Conservation (phyloP, 2,888 invertebrate species). For the Macrophya annulata region DNA sequence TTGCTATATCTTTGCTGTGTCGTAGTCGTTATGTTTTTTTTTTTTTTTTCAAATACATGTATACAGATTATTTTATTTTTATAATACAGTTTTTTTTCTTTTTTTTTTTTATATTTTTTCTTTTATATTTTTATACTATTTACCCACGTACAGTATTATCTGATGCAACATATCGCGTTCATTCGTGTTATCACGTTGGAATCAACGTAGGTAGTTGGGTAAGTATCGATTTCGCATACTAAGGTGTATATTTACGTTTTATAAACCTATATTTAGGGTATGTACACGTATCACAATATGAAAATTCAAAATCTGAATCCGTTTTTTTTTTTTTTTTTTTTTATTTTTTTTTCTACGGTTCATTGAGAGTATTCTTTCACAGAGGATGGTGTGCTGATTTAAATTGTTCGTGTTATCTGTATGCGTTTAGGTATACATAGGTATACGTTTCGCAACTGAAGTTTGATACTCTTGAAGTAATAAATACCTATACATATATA, state of each 20-base stretch:
- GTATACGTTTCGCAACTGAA: not conserved
- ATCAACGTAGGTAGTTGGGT: not conserved
- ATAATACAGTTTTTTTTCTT: not conserved
- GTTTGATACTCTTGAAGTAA: slow-evolving; percentile 4
- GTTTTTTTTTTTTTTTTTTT: not conserved
- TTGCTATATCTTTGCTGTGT: slow-evolving; percentile 21
- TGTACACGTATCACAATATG: not conserved
- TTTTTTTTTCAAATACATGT: not conserved
- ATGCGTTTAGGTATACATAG: not conserved
- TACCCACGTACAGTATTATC: not conserved
- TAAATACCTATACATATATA: not conserved
- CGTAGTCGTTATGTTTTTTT: not conserved
- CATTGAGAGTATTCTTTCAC: not conserved
- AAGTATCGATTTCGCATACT: slow-evolving; percentile 4
- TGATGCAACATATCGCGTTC: not conserved
- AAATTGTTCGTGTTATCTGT: not conserved
- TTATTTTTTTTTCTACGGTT: not conserved
- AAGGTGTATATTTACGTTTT: not conserved
- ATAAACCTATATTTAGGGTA: not conserved
- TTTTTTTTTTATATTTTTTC: not conserved
- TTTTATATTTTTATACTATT: not conserved
- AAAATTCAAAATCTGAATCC: not conserved
- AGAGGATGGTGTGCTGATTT: not conserved
- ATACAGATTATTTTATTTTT: slow-evolving; percentile 3
- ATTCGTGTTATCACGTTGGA: not conserved